A percentile compares a stretch with the other conserved stretches of the same genome.
These are phyloP conservation scores for Crypturellus undulatus DNA, from an alignment of 2,113 vertebrate species.

Conservation along the genomic window DNA sequence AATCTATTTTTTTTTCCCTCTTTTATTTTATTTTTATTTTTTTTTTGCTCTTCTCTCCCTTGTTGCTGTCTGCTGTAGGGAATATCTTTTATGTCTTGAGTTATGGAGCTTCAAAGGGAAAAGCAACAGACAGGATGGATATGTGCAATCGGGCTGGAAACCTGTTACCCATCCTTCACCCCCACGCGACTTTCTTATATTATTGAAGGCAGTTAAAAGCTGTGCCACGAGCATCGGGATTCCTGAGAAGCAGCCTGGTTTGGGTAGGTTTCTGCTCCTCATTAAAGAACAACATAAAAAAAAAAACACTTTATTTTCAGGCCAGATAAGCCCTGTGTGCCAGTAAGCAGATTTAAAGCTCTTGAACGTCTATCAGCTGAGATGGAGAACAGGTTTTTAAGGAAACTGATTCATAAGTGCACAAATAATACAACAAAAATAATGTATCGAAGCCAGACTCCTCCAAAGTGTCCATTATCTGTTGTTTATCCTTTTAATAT, in stretches of 20 bases:
- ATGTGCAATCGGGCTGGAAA: not conserved
- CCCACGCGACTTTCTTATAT: not conserved
- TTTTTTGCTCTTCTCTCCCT: not conserved
- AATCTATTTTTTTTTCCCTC: not conserved
- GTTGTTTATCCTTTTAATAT: not conserved
- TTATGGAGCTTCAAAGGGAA: not conserved
- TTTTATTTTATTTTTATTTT: not conserved
- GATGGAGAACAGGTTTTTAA: not conserved
- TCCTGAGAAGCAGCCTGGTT: not conserved
- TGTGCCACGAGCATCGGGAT: not conserved
- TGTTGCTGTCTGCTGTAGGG: not conserved
- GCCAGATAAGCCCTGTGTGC: not conserved
- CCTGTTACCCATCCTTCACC: not conserved
- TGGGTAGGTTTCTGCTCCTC: not conserved
- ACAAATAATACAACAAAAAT: not conserved
- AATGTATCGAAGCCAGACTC: not conserved
- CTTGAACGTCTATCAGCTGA: not conserved
- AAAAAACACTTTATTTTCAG: not conserved
- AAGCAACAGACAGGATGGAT: not conserved
- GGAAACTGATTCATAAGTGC: not conserved
- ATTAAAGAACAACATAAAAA: not conserved
- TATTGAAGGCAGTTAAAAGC: not conserved
- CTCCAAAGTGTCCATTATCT: not conserved
- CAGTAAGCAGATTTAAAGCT: not conserved
- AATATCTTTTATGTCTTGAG: not conserved